A percentile compares a stretch with the other conserved stretches of the same genome.
Conservation (phyloP, 23 tunicate species). For the Trididemnum clinides region DNA sequence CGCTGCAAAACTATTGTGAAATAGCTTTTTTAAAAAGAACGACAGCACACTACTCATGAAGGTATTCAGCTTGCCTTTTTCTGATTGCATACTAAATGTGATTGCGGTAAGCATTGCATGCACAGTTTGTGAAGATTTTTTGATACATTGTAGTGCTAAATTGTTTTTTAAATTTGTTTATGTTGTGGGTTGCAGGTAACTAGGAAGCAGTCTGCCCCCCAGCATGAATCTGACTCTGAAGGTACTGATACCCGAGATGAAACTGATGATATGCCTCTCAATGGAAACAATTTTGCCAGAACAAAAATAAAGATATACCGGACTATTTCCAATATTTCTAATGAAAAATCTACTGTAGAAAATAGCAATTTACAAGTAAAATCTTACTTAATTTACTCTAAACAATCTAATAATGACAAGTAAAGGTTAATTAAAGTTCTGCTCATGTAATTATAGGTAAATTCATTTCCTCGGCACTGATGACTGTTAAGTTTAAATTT, state of each 20-base stretch:
- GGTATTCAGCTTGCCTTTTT: too few species aligned
- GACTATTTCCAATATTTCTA: background rate
- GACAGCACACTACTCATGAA: too few species aligned
- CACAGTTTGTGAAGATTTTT: background rate
- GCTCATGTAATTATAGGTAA: too few species aligned
- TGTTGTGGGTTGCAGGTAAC: background rate
- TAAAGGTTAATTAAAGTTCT: too few species aligned
- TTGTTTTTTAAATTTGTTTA: background rate
- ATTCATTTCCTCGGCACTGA: too few species aligned
- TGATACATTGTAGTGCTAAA: background rate
- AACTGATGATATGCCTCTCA: conserved; percentile 17
- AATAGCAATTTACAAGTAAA: background rate
- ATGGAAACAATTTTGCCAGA: conserved; percentile 1
- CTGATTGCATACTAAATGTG: too few species aligned
- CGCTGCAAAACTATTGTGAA: too few species aligned
- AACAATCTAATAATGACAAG: too few species aligned
- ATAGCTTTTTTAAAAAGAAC: too few species aligned
- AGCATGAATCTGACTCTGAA: conserved; percentile 16
- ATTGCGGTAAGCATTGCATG: too few species aligned
- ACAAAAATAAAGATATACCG: conserved; percentile 31
- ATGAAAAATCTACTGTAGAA: background rate
- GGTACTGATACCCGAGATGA: conserved; percentile 46
- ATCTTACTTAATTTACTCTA: too few species aligned
- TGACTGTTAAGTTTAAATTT: too few species aligned
- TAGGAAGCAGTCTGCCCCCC: background rate